Conservation (phyloP, 2,113 vertebrate species). For the Sardina pilchardus region DNA sequence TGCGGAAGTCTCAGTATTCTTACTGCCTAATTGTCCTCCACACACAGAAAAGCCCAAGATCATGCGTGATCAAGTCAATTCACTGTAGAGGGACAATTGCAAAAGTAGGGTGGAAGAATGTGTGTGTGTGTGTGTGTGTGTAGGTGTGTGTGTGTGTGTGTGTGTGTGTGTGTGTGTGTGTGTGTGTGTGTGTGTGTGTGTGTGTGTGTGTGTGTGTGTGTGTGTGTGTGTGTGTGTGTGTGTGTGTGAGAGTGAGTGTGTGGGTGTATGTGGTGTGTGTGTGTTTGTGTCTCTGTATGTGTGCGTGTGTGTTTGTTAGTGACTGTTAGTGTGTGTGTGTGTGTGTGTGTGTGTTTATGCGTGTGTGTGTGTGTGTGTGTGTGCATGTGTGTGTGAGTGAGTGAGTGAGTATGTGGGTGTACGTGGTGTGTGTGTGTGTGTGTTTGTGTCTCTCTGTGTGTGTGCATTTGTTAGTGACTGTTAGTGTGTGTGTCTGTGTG, state of each 20-base stretch:
- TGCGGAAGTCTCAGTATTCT: background rate
- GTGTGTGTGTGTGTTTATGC: too few species aligned
- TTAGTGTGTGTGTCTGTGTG: background rate
- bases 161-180: background rate
- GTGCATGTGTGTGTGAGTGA: background rate
- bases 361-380: background rate
- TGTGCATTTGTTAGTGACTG: too few species aligned
- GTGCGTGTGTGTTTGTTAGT: background rate
- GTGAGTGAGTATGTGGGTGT: too few species aligned
- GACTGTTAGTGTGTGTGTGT: too few species aligned
- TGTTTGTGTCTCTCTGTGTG: background rate
- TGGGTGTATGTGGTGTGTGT: background rate
- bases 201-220: too few species aligned
- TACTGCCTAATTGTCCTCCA: background rate
- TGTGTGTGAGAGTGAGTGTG: background rate
- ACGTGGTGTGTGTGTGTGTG: background rate
- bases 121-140: background rate
- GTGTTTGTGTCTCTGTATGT: background rate
- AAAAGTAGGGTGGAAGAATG: slow-evolving; percentile 23
- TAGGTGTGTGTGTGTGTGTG: background rate
- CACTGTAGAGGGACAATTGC: slow-evolving; percentile 31
- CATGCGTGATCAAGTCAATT: slow-evolving; percentile 48
- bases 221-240: background rate
- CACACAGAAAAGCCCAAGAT: slow-evolving; percentile 17
- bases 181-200: background rate